Conservation (phyloP, 1,140 invertebrate genomes). For the Cecropterus lyciades region DNA sequence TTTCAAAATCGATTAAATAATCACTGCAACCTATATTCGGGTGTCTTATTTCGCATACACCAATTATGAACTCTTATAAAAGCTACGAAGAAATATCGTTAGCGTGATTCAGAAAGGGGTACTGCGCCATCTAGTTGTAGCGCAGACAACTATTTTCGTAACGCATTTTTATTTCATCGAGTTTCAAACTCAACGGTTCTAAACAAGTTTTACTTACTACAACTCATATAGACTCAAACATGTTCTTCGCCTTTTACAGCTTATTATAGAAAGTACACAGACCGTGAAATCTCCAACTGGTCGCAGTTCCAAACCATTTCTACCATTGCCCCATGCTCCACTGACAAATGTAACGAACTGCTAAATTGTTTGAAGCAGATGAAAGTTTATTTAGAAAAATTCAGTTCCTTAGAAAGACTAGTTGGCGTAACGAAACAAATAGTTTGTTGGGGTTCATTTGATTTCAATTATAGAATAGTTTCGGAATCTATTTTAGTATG, state of each 20-base stretch:
- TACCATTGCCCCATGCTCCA: constrained; percentile 43
- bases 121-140: no score
- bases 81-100: no score
- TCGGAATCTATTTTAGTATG: neutral
- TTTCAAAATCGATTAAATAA: no score
- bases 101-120: no score
- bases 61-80: no score
- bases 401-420: constrained; percentile 9
- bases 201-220: no score
- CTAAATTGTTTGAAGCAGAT: constrained; percentile 47
- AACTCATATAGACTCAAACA: neutral
- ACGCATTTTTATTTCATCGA: no score
- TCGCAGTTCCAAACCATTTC: constrained; percentile 40
- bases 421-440: neutral
- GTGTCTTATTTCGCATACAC: no score
- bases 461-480: constrained; percentile 1
- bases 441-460: constrained; percentile 6
- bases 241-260: neutral
- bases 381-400: constrained; percentile 33
- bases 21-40: no score
- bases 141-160: no score
- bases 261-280: neutral
- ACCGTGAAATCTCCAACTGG: neutral
- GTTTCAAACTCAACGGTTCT: no score
- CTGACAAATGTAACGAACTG: constrained; percentile 47